phyloP scores from a whole-genome alignment of 2,888 invertebrate genomes.

The Oasisia sp. region DNA sequence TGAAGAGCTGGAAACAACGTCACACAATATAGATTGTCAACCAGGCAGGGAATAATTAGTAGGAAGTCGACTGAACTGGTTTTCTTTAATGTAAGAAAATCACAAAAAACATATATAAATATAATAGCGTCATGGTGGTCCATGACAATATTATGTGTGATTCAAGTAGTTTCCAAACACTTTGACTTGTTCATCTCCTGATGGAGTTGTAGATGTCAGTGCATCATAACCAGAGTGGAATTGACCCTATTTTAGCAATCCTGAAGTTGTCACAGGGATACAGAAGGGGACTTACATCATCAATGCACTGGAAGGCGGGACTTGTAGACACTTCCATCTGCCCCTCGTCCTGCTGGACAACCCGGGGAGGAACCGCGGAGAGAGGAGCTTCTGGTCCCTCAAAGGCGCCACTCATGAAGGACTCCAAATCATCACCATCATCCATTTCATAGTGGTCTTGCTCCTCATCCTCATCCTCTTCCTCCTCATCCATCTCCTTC shows the following conservation, averaged over 20 bases:
- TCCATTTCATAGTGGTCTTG: constrained; percentile 29
- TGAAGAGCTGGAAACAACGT: constrained; percentile 55
- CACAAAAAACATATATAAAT: not conserved
- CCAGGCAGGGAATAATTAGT: not conserved
- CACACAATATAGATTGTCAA: not conserved
- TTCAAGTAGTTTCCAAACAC: too few species aligned
- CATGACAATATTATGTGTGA: too few species aligned
- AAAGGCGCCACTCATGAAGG: not conserved
- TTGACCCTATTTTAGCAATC: too few species aligned
- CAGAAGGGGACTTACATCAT: constrained; percentile 52
- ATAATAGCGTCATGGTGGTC: too few species aligned
- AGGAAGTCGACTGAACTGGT: not conserved
- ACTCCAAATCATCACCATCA: not conserved
- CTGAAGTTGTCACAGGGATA: too few species aligned
- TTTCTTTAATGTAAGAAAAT: not conserved
- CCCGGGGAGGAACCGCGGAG: constrained; percentile 60
- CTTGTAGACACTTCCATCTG: constrained; percentile 65
- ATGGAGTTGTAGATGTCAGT: too few species aligned
- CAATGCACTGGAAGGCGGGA: constrained; percentile 65
- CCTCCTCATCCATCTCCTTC: constrained; percentile 26
- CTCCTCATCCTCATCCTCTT: constrained; percentile 47
- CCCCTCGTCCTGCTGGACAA: constrained; percentile 61
- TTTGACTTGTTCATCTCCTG: too few species aligned
- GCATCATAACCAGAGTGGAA: too few species aligned
- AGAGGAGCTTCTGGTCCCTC: constrained; percentile 44